A percentile compares a stretch with the other conserved stretches of the same genome.
Conservation (phyloP, 2,113 vertebrate genomes). For the Numida meleagris region DNA sequence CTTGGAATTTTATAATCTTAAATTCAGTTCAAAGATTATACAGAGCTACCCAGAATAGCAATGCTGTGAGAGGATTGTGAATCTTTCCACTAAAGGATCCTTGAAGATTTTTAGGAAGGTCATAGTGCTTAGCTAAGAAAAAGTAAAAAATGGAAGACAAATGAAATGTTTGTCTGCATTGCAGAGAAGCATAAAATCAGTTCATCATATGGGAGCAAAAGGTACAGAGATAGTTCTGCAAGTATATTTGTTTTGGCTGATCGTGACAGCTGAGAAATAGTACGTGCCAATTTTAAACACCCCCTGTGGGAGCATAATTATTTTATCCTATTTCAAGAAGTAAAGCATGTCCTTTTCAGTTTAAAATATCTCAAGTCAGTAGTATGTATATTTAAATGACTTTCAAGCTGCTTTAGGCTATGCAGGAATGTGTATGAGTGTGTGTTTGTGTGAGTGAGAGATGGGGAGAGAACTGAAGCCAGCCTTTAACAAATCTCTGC, state of each 20-base stretch:
- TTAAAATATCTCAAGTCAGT: conserved; percentile 17
- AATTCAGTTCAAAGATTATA: not conserved
- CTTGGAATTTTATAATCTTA: not conserved
- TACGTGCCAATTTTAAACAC: conserved; percentile 9
- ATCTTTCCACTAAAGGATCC: conserved; percentile 12
- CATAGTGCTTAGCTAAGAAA: conserved; percentile 16
- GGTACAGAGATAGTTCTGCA: not conserved
- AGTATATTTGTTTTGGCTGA: conserved; percentile 28
- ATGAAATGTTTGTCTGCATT: conserved; percentile 63
- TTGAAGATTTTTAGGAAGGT: conserved; percentile 61
- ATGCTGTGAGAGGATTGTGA: not conserved
- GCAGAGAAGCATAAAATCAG: conserved; percentile 54
- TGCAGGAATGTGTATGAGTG: not conserved
- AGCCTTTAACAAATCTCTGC: not conserved
- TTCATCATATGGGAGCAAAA: not conserved
- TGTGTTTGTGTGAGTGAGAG: not conserved
- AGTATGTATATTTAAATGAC: not conserved
- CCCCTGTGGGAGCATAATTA: not conserved
- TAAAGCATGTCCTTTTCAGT: not conserved
- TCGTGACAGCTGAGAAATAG: conserved; percentile 29
- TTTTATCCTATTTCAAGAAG: conserved; percentile 32
- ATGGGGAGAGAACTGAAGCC: not conserved
- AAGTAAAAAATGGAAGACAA: not conserved
- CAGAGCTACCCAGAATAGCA: not conserved
- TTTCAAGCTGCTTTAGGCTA: not conserved